These are phyloP conservation scores for Mnemiopsis leidyi DNA, from an alignment of 37 sponge, comb jelly and placozoan species.

Conservation along the genomic window DNA sequence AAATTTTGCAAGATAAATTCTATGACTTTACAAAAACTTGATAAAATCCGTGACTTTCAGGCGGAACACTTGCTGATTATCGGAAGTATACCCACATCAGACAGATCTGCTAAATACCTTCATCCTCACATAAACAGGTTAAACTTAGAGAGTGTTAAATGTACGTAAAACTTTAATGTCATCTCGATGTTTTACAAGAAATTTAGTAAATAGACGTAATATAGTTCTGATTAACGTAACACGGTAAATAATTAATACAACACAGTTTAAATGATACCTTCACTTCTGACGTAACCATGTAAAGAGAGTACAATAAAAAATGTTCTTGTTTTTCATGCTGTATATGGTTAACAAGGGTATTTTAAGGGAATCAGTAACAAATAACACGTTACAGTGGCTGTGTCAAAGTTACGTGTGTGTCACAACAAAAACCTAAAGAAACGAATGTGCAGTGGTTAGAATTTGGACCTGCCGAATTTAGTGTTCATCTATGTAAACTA, in stretches of 20 bases:
- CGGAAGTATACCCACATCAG: background rate
- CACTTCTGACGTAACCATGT: too few relatives aligned
- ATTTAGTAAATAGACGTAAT: too few relatives aligned
- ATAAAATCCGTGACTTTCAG: too few relatives aligned
- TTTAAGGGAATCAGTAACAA: too few relatives aligned
- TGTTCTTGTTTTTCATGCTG: too few relatives aligned
- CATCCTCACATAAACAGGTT: constrained; percentile 13
- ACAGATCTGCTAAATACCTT: constrained; percentile 6
- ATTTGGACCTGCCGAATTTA: background rate
- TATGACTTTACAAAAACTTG: too few relatives aligned
- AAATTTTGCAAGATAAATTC: too few relatives aligned
- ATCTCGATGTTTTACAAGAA: background rate
- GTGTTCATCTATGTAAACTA: background rate
- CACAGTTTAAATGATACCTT: too few relatives aligned
- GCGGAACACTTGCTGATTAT: background rate
- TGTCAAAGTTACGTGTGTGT: background rate
- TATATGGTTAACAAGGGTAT: too few relatives aligned
- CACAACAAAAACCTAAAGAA: background rate
- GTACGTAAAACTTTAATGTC: background rate
- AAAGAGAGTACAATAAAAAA: too few relatives aligned
- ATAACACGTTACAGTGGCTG: background rate
- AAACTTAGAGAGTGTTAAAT: background rate
- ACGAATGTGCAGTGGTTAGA: background rate
- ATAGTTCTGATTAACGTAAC: too few relatives aligned
- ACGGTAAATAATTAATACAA: background rate